Base-by-base conservation (phyloP, 2,113 vertebrate genomes). In the Paradisaea rubra region DNA sequence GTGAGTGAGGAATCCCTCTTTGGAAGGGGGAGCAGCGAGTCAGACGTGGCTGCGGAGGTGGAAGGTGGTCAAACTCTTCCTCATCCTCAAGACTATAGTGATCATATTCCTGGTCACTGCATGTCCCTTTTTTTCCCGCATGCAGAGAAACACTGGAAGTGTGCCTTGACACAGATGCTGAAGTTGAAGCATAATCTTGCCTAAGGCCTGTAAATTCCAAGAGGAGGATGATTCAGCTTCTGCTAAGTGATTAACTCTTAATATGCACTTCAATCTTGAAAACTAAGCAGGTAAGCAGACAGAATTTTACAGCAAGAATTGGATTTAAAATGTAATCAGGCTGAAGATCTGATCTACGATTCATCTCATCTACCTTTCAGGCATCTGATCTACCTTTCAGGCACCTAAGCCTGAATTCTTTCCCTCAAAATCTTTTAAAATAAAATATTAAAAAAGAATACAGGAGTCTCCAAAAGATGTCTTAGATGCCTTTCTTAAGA, bases 121-220 rank as follows among this genome's bases (percentile, higher is more conserved):
- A 97, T 1, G 96, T 96, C 84, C 98, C 98, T 95, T 98, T 98
- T 86, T 98, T 98, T 52, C 98, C 98, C 33, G 96, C 94, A 78
- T 98, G 98, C 63, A 99, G 53, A 39, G 99, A 99, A 78, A 99
- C 97, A 63, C 97, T 99, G 65, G 99, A 99, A 89, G 98, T 99
- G 89, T 99, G 98, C 69, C 98, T 98, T 72, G 98, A 98, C 73
- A 97, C 97, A 18, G 98, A 99, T 45, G 98, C 97, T 72, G 99
- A 99, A 90, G 98, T 99, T 64, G 99, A 99, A 94, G 99, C 99
- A 65, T 99, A 99, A 95, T 99, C 99, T 97, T 99, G 99, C 82
- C 99, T 98, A 81, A 99, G 99, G 97, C 99, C 99, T 99, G 61
- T 15, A 88, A 92, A 95, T 96, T 33, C 65, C 63, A 80, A 92